Percentiles rank a stretch among this genome's conserved stretches.
Evolutionary conservation across 53 echinoderm and acorn worm genomes (phyloP).

Genomic region (Zoroaster sp.): DNA sequence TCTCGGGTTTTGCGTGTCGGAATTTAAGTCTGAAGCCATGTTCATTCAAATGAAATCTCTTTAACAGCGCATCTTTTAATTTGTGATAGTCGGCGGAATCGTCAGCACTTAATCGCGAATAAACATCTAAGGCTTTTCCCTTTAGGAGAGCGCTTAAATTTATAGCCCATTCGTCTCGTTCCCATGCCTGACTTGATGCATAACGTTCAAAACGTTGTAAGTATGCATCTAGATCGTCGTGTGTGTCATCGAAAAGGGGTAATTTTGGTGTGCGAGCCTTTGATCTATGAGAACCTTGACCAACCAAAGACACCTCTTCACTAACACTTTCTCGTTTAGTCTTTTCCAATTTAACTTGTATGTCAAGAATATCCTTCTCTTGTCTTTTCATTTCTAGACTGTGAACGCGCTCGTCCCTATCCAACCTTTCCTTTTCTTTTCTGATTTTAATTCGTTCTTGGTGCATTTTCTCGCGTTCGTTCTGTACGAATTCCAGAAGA

Average conservation of each 20-base stretch:
- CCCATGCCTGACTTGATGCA: constrained; percentile 22
- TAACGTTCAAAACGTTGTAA: no score
- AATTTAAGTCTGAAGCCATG: constrained; percentile 9
- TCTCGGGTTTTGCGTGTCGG: background rate
- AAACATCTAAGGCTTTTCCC: constrained; percentile 30
- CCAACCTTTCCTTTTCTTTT: no score
- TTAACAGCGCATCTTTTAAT: constrained; percentile 10
- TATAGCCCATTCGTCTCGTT: constrained; percentile 28
- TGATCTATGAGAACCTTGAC: background rate
- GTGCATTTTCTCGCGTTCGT: no score
- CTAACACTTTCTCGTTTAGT: no score
- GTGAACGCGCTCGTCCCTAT: background rate
- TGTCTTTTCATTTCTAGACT: background rate
- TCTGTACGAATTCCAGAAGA: no score
- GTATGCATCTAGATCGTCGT: constrained; percentile 35
- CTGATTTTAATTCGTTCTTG: no score
- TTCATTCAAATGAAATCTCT: background rate
- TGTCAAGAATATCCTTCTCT: background rate
- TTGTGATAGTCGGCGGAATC: no score
- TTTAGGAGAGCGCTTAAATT: constrained; percentile 28
- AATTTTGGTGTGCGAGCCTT: background rate
- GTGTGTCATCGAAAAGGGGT: background rate
- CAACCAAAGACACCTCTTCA: no score
- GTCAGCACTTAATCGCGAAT: background rate
- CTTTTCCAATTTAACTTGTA: background rate